Evolutionary conservation across 2,797 vertebrate genomes (phyloP).

Genomic region (Cryptoprocta ferox): DNA sequence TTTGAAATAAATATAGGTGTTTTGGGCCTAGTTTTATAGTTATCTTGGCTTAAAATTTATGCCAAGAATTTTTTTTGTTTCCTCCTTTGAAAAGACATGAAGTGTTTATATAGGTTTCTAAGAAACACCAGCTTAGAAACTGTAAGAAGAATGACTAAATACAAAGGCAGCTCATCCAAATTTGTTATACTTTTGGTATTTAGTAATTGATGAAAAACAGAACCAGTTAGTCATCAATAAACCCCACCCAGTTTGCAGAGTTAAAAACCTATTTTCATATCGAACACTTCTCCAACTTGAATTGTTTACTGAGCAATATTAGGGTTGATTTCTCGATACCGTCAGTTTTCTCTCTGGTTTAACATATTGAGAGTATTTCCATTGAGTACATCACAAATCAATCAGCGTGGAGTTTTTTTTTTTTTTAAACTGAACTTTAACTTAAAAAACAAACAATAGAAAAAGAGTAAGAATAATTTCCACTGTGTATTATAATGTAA

Average conservation of each 20-base stretch:
- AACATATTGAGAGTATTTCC: background rate
- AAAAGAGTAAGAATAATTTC: background rate
- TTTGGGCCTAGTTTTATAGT: conserved; percentile 41
- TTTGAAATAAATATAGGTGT: conserved; percentile 5
- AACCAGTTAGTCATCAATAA: conserved; percentile 67
- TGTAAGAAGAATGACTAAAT: conserved; percentile 55
- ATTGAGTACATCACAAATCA: background rate
- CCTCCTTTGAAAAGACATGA: conserved; percentile 42
- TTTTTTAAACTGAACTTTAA: background rate
- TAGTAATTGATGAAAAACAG: conserved; percentile 71
- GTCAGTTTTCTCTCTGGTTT: background rate
- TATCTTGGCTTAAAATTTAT: conserved; percentile 40
- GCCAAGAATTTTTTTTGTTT: conserved; percentile 45
- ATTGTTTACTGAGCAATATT: conserved; percentile 17
- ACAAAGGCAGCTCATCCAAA: conserved; percentile 58
- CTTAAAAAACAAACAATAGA: conserved; percentile 18
- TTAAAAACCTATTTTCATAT: conserved; percentile 52
- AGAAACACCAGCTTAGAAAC: conserved; percentile 68
- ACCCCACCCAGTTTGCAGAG: conserved; percentile 16
- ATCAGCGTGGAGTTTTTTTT: background rate
- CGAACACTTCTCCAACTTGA: conserved; percentile 1
- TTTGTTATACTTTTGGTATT: conserved; percentile 73
- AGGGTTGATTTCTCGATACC: conserved; percentile 36
- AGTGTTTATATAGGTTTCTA: conserved; percentile 70
- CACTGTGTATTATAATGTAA: background rate